Base-by-base conservation (phyloP, 2,888 invertebrate genomes). In the Hyposoter dolosus region DNA sequence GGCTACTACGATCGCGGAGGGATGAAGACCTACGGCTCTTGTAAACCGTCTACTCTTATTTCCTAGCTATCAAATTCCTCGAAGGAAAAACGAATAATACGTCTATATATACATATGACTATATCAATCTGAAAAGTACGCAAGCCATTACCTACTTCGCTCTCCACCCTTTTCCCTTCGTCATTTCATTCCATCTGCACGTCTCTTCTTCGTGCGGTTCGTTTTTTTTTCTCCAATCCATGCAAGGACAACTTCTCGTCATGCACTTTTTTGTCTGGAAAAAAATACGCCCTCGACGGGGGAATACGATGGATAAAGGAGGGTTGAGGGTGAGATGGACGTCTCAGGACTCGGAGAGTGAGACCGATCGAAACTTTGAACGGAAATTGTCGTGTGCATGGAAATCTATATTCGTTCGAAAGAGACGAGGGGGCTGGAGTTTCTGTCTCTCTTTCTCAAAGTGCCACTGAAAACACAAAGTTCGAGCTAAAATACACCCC, bases 41-140 rank as follows among this genome's bases (percentile, higher is more conserved):
- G 87, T 83, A 87, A 88, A 88, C 87, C 88, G 85, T 87, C 87
- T 83, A 83, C 88, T 87, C 87, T 77, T 87, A 85, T 85, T 88
- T 83, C 87, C 81, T 86, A 72, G 83, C 83, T 77, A 80, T 83
- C 81, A 83, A 86, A 86, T 86, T 72, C 80, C 82, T 83, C 69
- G 66, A 47, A 77, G 80, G 60, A 83, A 85, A 79, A 74, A 78
- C 6, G n/a, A 60, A 68, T 40, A 69, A 56, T n/a, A 47, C 28
- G 9, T 35, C 9, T 69, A 65, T 77, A 66, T 28, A 23, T 65
- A 63, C 12, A 76, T 45, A 76, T 15, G 12, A 12, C 12, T 56
- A 56, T 23, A 56, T 56, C 56, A 56, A 56, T 56, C 23, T 23
- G 5, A 60, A 45, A 45, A 28, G 43, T 43, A 63, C 53, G 32